Evolutionary conservation across 2,113 vertebrate genomes (phyloP).

Genomic region (Ovis aries): ARS-UI_Ramb_v3.0 NC_056054.1:164882501-164883000

Average conservation of each 20-base stretch:
- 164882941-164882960: slow-evolving; percentile 41
- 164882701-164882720: background rate
- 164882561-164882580: background rate
- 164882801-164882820: background rate
- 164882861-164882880: background rate
- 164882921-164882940: background rate
- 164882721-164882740: background rate
- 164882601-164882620: background rate
- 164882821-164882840: background rate
- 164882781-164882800: slow-evolving; percentile 10
- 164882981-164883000: slow-evolving; percentile 9
- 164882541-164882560: background rate
- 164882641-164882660: background rate
- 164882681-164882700: background rate
- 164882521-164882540: background rate
- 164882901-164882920: background rate
- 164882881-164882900: slow-evolving; percentile 29
- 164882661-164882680: background rate
- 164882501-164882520: background rate
- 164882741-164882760: background rate
- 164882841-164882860: background rate
- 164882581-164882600: background rate
- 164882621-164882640: background rate
- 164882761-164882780: background rate
- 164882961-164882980: slow-evolving; percentile 47